phyloP scores from a whole-genome alignment of 2,888 invertebrate species.

The Glaucopsyche alexis region DNA sequence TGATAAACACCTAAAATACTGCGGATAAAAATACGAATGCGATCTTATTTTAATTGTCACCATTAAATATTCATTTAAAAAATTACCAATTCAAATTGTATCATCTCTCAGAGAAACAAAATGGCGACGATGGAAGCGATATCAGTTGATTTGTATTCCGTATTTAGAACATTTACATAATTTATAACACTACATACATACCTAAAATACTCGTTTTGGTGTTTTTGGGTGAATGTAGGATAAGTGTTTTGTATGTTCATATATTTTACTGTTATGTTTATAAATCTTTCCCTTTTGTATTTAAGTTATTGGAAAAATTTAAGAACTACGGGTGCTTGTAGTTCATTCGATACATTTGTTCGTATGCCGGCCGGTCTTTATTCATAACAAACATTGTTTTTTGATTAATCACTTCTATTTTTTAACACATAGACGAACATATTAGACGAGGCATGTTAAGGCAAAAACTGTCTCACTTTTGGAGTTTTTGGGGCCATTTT shows the following conservation, averaged over 20 bases:
- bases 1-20: not conserved
- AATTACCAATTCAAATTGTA: conserved; percentile 15
- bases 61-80: not conserved
- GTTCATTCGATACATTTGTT: too few relatives aligned
- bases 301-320: not conserved
- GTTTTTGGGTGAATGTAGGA: not conserved
- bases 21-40: not conserved
- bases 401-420: too few relatives aligned
- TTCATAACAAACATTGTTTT: too few relatives aligned
- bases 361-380: too few relatives aligned
- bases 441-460: too few relatives aligned
- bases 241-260: not conserved
- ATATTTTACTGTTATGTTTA: not conserved
- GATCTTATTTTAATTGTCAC: not conserved
- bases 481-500: too few relatives aligned
- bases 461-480: too few relatives aligned
- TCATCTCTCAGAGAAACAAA: not conserved
- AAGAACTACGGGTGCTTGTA: too few relatives aligned
- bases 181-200: not conserved
- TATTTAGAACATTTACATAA: conserved; percentile 15
- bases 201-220: conserved; percentile 4
- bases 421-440: too few relatives aligned
- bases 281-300: not conserved
- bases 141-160: conserved; percentile 9
- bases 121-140: not conserved